Evolutionary conservation across 2,888 invertebrate genomes (phyloP), one percentile per base, ranked within the genome.

Genomic region (Stegophylla sp.): DNA sequence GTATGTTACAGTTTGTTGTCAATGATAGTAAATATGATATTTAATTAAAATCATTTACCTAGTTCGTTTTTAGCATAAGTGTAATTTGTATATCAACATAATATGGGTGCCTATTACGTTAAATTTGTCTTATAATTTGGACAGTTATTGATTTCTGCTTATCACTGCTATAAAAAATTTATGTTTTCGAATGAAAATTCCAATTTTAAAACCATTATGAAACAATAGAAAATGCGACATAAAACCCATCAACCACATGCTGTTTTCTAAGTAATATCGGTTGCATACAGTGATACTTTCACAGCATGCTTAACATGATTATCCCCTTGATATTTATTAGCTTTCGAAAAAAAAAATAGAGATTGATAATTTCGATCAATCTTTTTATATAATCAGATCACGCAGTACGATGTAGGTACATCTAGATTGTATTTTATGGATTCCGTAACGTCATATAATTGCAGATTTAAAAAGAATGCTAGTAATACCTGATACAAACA

Each of bases 291-390:
- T 10, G 48, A 51, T 63, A 63, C 75, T 75, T 75, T 75, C 75
- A 75, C 63, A 75, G 75, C 75, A 53, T 41, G 75, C 23, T 51
- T 41, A 75, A 75, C 64, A 75, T 64, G 51, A 75, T 75, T 64
- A 75, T 64, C 23, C 51, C 64, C 28, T 75, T 75, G 51, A 75
- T 64, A 74, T 17, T 59, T 63, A 41, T 26, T 75, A 75, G 51
- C 51, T 75, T 64, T 75, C 75, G 75, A 75, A 75, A 75, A 59
- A 71, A n/a, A 43, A 51, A 73, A 61, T 75, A 75, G 75, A 75
- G 75, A 75, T 75, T 75, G 75, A 75, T 51, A 34, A 20, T 51
- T 41, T 23, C 51, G 7, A 64, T 64, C 23, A 51, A 75, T 64
- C 13, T 41, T 48, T 64, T 75, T 75, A 41, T 64, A 12, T 75